A percentile compares a stretch with the other conserved stretches of the same genome.
Conservation (phyloP, 2,797 vertebrate genomes). For the Ciconia nigra region DNA sequence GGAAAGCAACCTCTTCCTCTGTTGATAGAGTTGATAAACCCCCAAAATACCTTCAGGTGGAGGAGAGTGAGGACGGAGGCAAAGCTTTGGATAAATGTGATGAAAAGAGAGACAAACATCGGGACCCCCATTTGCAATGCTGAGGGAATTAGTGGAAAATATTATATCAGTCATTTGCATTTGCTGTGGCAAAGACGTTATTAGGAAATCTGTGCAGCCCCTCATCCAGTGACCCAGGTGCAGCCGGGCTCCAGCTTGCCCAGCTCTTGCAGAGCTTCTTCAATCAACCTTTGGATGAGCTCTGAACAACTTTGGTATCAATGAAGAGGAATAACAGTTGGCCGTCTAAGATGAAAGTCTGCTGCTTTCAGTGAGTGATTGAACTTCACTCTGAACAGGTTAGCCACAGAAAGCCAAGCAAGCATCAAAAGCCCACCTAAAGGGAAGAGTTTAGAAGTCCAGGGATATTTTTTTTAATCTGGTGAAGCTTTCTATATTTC, state of each 20-base stretch:
- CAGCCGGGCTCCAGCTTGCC: neutral
- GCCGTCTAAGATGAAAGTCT: neutral
- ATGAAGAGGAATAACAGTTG: neutral
- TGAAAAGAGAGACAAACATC: too few species aligned
- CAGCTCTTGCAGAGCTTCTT: neutral
- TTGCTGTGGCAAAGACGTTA: neutral
- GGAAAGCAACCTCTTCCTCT: neutral
- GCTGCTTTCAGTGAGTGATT: neutral
- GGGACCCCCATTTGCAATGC: neutral
- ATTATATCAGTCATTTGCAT: neutral
- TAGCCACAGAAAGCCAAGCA: neutral
- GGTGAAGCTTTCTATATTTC: neutral
- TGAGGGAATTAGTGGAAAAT: neutral
- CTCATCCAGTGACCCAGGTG: neutral
- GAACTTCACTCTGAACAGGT: neutral
- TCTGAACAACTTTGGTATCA: neutral
- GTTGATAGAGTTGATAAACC: accelerated
- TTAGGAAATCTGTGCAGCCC: neutral
- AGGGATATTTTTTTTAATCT: neutral
- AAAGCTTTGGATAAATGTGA: neutral
- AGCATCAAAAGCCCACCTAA: neutral
- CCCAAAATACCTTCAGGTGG: neutral
- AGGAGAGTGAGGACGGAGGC: neutral
- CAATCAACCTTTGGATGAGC: neutral
- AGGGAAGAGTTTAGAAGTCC: neutral